Evolutionary conservation across 2,797 vertebrate genomes (phyloP).

Genomic region (Chiroxiphia lanceolata): DNA sequence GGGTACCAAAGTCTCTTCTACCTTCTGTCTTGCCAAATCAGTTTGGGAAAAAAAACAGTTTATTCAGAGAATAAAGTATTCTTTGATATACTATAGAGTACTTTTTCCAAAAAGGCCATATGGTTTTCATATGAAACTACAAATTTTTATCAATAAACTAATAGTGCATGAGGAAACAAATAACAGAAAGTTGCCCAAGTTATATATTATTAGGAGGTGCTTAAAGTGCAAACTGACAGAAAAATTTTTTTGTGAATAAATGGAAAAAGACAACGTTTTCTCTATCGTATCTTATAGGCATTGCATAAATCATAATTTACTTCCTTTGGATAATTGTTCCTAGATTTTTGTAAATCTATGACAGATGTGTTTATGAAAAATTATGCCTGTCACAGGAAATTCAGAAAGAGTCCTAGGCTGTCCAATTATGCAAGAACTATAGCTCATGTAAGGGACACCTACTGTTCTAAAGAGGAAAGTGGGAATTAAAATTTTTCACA

Average conservation of each 20-base stretch:
- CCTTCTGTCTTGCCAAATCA: neutral
- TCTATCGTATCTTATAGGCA: neutral
- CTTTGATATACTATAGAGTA: neutral
- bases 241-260: neutral
- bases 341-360: constrained; percentile 46
- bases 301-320: constrained; percentile 53
- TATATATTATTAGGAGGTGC: neutral
- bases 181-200: neutral
- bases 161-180: neutral
- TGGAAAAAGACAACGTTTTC: neutral
- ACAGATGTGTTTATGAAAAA: constrained; percentile 74
- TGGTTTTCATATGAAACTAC: neutral
- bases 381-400: constrained; percentile 67
- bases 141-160: neutral
- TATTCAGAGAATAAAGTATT: neutral
- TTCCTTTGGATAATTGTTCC: constrained; percentile 57
- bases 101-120: neutral
- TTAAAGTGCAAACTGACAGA: neutral
- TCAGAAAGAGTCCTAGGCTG: constrained; percentile 73
- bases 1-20: neutral
- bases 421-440: constrained; percentile 79
- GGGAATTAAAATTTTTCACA: constrained; percentile 77
- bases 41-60: neutral
- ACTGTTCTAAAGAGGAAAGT: constrained; percentile 73
- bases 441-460: constrained; percentile 68